These are phyloP conservation scores for Drosophila parvula DNA, from an alignment of 1,140 invertebrate genomes.

Conservation along the genomic window DNA sequence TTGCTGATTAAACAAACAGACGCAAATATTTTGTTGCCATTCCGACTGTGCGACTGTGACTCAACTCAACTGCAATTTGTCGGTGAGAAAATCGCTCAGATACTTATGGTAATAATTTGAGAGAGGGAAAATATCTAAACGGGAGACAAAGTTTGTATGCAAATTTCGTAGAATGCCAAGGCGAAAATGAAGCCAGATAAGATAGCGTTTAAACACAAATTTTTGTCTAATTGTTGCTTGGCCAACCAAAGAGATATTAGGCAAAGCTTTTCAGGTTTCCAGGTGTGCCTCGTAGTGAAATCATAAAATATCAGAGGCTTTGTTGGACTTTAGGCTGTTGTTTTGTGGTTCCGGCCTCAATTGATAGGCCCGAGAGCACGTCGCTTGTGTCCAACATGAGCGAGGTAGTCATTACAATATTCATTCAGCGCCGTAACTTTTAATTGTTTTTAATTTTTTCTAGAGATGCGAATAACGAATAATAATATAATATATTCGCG, in stretches of 20 bases:
- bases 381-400: slow-evolving; percentile 54
- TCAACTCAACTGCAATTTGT: slow-evolving; percentile 50
- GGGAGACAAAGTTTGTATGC: slow-evolving; percentile 22
- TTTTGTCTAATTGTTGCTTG: slow-evolving; percentile 24
- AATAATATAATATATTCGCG: slow-evolving; percentile 24
- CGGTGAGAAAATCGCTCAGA: slow-evolving; percentile 18
- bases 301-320: background rate
- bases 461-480: slow-evolving; percentile 20
- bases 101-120: background rate
- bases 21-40: slow-evolving; percentile 32
- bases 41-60: slow-evolving; percentile 26
- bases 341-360: slow-evolving; percentile 9
- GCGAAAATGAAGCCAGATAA: slow-evolving; percentile 21
- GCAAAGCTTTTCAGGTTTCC: slow-evolving; percentile 8
- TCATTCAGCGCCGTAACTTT: slow-evolving; percentile 42
- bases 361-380: slow-evolving; percentile 46
- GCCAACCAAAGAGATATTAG: slow-evolving; percentile 5
- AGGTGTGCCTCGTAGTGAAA: slow-evolving; percentile 2
- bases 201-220: slow-evolving; percentile 31
- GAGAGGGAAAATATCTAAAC: slow-evolving; percentile 9
- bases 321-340: background rate
- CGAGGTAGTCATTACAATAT: slow-evolving; percentile 50
- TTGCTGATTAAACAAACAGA: slow-evolving; percentile 69
- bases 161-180: slow-evolving; percentile 23
- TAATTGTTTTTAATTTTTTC: slow-evolving; percentile 59